These are phyloP conservation scores for Alaudala cheleensis DNA, from an alignment of 2,113 vertebrate genomes.

Conservation along the genomic window DNA sequence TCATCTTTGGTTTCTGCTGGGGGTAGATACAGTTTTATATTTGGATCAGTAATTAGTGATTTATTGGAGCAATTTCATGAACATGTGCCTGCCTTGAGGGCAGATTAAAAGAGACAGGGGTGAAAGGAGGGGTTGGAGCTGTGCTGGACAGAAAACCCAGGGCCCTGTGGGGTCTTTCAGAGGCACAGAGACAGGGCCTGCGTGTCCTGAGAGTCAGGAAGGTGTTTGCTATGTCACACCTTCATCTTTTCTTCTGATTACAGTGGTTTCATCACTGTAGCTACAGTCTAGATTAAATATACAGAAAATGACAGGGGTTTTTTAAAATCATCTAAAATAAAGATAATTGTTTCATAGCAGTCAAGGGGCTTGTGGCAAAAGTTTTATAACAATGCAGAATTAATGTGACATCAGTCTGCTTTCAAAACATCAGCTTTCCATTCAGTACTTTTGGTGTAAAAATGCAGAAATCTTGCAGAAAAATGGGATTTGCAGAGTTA, in stretches of 20 bases:
- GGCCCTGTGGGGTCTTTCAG: not conserved
- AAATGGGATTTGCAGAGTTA: not conserved
- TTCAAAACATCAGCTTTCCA: not conserved
- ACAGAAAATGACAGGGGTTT: not conserved
- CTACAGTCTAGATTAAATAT: not conserved
- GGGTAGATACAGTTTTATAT: not conserved
- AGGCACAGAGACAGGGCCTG: not conserved
- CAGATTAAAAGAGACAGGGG: not conserved
- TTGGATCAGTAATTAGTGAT: not conserved
- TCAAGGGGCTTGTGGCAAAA: not conserved
- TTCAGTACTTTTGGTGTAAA: not conserved
- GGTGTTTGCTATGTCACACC: not conserved
- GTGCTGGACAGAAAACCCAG: accelerated
- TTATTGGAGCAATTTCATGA: not conserved
- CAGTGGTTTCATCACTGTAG: not conserved
- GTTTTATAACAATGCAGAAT: not conserved
- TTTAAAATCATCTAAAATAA: not conserved
- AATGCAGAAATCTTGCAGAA: not conserved
- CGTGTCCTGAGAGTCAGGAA: not conserved
- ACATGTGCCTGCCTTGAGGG: not conserved
- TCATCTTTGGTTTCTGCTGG: not conserved
- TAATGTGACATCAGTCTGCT: not conserved
- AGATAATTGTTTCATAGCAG: not conserved
- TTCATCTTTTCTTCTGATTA: not conserved
- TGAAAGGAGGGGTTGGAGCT: not conserved